Evolutionary conservation across 1,140 invertebrate species (phyloP).

Genomic region (Aethina tumida): DNA sequence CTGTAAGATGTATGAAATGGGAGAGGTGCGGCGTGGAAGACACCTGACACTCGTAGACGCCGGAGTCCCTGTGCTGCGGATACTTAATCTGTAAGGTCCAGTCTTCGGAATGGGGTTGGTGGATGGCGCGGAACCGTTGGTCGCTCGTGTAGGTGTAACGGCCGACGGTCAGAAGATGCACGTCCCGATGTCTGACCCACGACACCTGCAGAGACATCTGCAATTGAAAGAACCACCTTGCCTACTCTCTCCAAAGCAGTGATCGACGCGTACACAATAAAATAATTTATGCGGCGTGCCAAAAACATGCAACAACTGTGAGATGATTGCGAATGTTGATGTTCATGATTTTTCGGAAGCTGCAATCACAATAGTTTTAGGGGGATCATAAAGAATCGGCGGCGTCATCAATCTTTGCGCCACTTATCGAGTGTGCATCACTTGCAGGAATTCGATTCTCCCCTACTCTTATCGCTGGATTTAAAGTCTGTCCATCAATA

Average conservation of each 20-base stretch:
- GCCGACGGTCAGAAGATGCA: constrained; percentile 81
- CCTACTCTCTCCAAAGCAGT: constrained; percentile 6
- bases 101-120: constrained; percentile 74
- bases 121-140: constrained; percentile 76
- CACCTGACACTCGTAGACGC: constrained; percentile 74
- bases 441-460: too few species aligned
- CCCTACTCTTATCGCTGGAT: too few species aligned
- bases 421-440: too few species aligned
- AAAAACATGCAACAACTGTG: too few species aligned
- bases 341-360: too few species aligned
- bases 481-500: too few species aligned
- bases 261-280: too few species aligned
- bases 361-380: too few species aligned
- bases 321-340: too few species aligned
- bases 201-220: constrained; percentile 76
- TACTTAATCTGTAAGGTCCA: constrained; percentile 75
- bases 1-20: constrained; percentile 62
- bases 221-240: constrained; percentile 26
- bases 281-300: too few species aligned
- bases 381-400: too few species aligned
- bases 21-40: constrained; percentile 68
- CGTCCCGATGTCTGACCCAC: constrained; percentile 80
- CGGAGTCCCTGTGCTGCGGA: constrained; percentile 59
- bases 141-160: constrained; percentile 85
- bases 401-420: too few species aligned